Evolutionary conservation across 1,140 invertebrate genomes (phyloP), one percentile per base, ranked within the genome.

Genomic region (Nebria ingens): DNA sequence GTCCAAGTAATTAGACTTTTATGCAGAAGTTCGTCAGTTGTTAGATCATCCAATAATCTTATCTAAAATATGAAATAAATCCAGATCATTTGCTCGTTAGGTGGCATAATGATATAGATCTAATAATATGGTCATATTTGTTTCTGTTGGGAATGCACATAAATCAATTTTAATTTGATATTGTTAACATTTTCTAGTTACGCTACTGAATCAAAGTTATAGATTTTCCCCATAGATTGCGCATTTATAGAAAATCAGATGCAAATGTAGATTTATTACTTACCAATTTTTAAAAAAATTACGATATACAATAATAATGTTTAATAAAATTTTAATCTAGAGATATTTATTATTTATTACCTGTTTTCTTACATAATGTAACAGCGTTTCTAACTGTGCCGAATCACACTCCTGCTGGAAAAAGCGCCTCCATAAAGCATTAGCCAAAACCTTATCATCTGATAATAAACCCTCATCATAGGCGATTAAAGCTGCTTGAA

Each of bases 401-500:
- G 83, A 79, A 61, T 82, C 71, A 57, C 76, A 75, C 54, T 81
- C 68, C 56, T 76, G 74, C 56, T 76, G 72, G 60, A 91, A 88
- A 62, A 93, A 80, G 56, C 85, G 77, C 61, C 86, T 78, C 91
- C 91, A 95, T n/a, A 94, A 57, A 11, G 89, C 87, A 22, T 78
- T 80, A 19, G 91, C 90, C 55, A 95, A 71, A 6, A 84, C 71
- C 56, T 71, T 77, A 66, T 91, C 89, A 65, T 85, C 80, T 42
- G 77, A 77, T 61, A 81, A 72, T 13, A 93, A 64, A 19, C 89
- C 90, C 76, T 93, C 90, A 69, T 94, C 90, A 65, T 93, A 93
- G n/a, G 78, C 78, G 58, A 93, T 79, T 19, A 93, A 64, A 40
- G 86, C 80, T n/a, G 87, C 87, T 70, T 89, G 85, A 68, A 93